Evolutionary conservation across 2,888 invertebrate species (phyloP).

Genomic region (Drosophila mimica): DNA sequence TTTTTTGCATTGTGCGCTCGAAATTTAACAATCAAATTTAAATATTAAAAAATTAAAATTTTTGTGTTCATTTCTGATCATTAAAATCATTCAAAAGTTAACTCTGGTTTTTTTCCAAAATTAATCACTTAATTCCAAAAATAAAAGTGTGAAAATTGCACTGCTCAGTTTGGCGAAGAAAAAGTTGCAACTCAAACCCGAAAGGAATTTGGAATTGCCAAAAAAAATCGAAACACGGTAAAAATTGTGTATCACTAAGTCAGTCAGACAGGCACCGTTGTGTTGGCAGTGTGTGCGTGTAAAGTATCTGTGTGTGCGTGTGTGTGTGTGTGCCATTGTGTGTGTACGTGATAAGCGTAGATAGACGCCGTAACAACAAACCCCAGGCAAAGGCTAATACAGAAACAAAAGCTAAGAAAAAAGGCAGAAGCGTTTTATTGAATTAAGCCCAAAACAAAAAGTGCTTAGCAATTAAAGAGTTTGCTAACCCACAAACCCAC

Average conservation of each 20-base stretch:
- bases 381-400: slow-evolving; percentile 38
- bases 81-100: slow-evolving; percentile 16
- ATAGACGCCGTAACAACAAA: slow-evolving; percentile 74
- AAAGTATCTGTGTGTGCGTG: slow-evolving; percentile 19
- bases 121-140: slow-evolving; percentile 6
- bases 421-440: slow-evolving; percentile 57
- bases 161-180: slow-evolving; percentile 6
- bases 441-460: slow-evolving; percentile 70
- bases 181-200: slow-evolving; percentile 13
- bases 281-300: slow-evolving; percentile 28
- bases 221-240: slow-evolving; percentile 79
- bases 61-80: slow-evolving; percentile 46
- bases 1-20: slow-evolving; percentile 52
- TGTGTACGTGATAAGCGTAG: slow-evolving; percentile 68
- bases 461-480: slow-evolving; percentile 57
- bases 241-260: slow-evolving; percentile 79
- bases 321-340: slow-evolving; percentile 35
- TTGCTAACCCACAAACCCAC: slow-evolving; percentile 67
- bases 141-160: slow-evolving; percentile 16
- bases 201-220: slow-evolving; percentile 48
- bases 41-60: slow-evolving; percentile 32
- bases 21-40: slow-evolving; percentile 48
- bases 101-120: slow-evolving; percentile 11
- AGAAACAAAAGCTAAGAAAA: slow-evolving; percentile 10
- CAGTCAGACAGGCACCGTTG: slow-evolving; percentile 49